Base-by-base conservation (phyloP, 1,140 invertebrate genomes). In the Eriocheir sinensis region DNA sequence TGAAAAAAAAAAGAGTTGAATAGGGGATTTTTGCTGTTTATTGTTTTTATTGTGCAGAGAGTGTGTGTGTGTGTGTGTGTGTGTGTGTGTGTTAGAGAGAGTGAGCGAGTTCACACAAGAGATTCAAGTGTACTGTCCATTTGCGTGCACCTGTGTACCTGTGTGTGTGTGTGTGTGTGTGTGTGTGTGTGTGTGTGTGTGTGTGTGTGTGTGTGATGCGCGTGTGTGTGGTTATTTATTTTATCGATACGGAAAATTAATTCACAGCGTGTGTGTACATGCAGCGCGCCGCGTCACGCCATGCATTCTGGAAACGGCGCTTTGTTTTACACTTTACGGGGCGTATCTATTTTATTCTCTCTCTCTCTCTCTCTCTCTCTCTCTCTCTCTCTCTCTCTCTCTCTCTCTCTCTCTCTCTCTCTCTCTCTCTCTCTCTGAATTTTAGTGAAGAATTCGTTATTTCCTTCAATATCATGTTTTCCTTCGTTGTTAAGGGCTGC, bases 141-240 rank as follows among this genome's bases (percentile, higher is more conserved):
- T 2, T 72, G 53, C 27, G 53, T 72, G 53, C 21, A 21, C 27
- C 9, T 72, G 53, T 72, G 53, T 27, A 21, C 27, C 9, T 72
- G 60, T 72, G 60, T 72, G 60, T 72, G 60, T 72, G 60, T 72
- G 60, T 72, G 60, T 72, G 60, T 72, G 60, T 72, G 60, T 72
- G 60, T 72, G 60, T 72, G 60, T 72, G 60, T 72, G 60, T 72
- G 60, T n/a, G 60, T 72, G 60, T 72, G 60, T 72, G 60, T 72
- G 60, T 72, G 60, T 72, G 60, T 72, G 60, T 72, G 60, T n/a
- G 21, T 17, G n/a, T n/a, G n/a, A n/a, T 72, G 60, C n/a, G 60
- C 21, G 60, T 72, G 60, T 72, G 60, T 72, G 60, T 72, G 60
- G 27, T 21, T 72, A n/a, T 72, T 21, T 72, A n/a, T n/a, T 17